Evolutionary conservation across 2,888 invertebrate genomes (phyloP).

Genomic region (Drosophila diplacantha): DNA sequence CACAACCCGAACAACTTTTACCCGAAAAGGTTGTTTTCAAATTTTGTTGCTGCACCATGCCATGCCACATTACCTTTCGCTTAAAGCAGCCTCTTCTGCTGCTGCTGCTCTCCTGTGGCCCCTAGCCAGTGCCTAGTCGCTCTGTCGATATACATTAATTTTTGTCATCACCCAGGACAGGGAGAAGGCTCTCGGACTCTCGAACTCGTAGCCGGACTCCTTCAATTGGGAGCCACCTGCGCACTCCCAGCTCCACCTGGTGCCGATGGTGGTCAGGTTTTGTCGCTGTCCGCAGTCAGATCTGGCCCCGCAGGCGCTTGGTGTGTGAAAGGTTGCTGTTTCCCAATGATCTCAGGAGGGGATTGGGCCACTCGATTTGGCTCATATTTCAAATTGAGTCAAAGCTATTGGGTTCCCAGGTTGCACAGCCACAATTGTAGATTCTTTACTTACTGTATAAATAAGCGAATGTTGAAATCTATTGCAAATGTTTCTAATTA

Average conservation of each 20-base stretch:
- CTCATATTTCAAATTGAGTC: constrained; percentile 27
- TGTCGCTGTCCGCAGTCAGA: constrained; percentile 22
- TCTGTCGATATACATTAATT: constrained; percentile 55
- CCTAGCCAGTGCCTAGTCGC: constrained; percentile 7
- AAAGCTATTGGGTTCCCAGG: constrained; percentile 11
- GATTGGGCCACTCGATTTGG: constrained; percentile 21
- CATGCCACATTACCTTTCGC: constrained; percentile 34
- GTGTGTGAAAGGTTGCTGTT: constrained; percentile 34
- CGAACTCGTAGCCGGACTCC: constrained; percentile 3
- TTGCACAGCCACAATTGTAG: background rate
- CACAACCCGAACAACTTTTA: constrained; percentile 60
- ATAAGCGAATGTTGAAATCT: background rate
- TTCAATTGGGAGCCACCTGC: constrained; percentile 37
- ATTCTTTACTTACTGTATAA: background rate
- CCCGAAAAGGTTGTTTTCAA: constrained; percentile 60
- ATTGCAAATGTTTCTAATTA: background rate
- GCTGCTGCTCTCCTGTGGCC: constrained; percentile 1
- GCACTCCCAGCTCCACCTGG: constrained; percentile 29
- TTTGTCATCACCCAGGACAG: constrained; percentile 48
- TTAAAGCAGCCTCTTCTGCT: constrained; percentile 20
- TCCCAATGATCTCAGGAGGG: constrained; percentile 12
- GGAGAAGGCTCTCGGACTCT: constrained; percentile 13
- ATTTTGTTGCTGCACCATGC: constrained; percentile 37
- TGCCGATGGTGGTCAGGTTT: constrained; percentile 28
- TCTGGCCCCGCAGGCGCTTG: constrained; percentile 22